Conservation (phyloP, 1,140 invertebrate species). For the Bombus impatiens region DNA sequence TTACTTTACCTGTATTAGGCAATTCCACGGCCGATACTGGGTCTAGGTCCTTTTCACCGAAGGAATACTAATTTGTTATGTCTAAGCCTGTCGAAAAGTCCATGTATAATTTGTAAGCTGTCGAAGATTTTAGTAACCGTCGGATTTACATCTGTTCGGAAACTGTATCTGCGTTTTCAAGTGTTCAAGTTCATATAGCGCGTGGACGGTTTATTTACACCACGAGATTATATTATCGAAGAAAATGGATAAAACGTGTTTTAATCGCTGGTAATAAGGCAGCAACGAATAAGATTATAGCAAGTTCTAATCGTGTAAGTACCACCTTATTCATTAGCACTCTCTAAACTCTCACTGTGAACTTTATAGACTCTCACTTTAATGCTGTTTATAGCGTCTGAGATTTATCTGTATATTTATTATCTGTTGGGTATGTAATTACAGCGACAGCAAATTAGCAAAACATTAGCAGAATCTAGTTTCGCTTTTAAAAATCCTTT, state of each 20-base stretch:
- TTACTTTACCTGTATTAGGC: slow-evolving; percentile 68
- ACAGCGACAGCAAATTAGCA: background rate
- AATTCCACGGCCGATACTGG: slow-evolving; percentile 65
- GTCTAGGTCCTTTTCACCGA: slow-evolving; percentile 65
- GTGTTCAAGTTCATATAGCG: no score
- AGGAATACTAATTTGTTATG: slow-evolving; percentile 62
- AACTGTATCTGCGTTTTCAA: background rate
- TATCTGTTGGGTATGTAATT: background rate
- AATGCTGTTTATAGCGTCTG: background rate
- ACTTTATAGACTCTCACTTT: slow-evolving; percentile 15
- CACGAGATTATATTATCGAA: background rate
- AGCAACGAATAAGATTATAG: background rate
- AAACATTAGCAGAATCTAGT: background rate
- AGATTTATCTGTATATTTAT: background rate
- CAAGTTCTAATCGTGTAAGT: no score
- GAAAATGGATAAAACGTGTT: background rate
- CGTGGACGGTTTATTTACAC: background rate
- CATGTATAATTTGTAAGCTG: no score
- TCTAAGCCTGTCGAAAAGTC: background rate
- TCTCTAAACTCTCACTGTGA: slow-evolving; percentile 9
- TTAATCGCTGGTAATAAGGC: background rate
- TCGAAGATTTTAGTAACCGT: background rate
- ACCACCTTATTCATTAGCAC: background rate
- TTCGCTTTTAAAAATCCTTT: background rate
- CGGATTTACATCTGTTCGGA: no score